phyloP scores from a whole-genome alignment of 1,140 invertebrate genomes.

The Daktulosphaira vitifoliae region DNA sequence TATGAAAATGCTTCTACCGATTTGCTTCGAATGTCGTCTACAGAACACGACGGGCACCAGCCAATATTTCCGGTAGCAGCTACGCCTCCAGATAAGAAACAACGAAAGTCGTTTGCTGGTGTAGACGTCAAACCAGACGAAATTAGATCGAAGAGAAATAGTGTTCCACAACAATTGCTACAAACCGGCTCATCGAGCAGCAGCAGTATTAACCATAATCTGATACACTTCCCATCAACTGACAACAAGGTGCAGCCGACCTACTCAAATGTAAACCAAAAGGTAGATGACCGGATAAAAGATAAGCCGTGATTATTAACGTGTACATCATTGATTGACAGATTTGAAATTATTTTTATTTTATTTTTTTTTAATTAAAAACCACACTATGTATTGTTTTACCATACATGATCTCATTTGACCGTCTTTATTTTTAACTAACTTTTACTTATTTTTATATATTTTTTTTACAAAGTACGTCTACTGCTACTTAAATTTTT shows the following conservation, averaged over 20 bases:
- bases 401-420: slow-evolving; percentile 13
- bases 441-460: no score
- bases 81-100: slow-evolving; percentile 3
- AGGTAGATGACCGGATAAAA: background rate
- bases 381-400: no score
- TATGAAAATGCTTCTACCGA: slow-evolving; percentile 34
- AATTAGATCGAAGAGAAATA: background rate
- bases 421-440: no score
- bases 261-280: background rate
- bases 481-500: no score
- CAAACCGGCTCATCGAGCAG: slow-evolving; percentile 10
- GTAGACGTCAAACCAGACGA: background rate
- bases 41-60: slow-evolving; percentile 36
- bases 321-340: no score
- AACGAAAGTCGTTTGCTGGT: slow-evolving; percentile 13
- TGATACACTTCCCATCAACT: slow-evolving; percentile 16
- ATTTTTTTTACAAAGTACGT: no score
- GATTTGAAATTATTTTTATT: no score
- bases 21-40: slow-evolving; percentile 39
- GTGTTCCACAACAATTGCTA: background rate
- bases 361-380: no score
- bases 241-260: background rate
- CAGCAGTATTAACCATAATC: background rate
- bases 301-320: slow-evolving; percentile 24
- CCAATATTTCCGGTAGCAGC: slow-evolving; percentile 23